Base-by-base conservation (phyloP, 2,797 vertebrate species). In the Morelia viridis region DNA sequence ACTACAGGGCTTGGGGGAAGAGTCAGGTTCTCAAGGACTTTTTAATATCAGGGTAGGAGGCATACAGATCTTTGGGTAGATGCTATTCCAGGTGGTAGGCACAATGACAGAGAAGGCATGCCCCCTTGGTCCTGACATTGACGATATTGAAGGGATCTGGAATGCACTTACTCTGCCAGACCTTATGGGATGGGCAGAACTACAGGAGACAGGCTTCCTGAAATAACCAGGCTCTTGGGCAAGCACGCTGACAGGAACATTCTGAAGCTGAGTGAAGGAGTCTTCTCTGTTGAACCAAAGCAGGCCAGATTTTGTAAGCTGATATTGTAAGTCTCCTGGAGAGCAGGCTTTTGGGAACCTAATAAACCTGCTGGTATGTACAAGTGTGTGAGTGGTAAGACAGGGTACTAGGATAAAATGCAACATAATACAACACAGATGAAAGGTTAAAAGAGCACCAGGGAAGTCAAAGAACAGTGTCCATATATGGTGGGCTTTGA, bases 291-390 rank as follows among this genome's bases (percentile, higher is more conserved):
- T 80, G 84, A 80, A 62, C 46, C 65, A 35, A 64, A 56, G 64
- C n/a, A 80, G 22, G n/a, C n/a, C 88, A 90, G 65, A 24, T 61
- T 91, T 90, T 85, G 53, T 50, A 85, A 85, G 57, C 57, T 17
- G 83, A 31, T 76, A 87, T 62, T 85, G 19, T 50, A 85, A 71
- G 46, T 50, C 24, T 64, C 19, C 65, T 53, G 24, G 22, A 22
- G 26, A 89, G 80, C n/a, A 87, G 35, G 76, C 57, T 76, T n/a
- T 19, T 58, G 46, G 61, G 76, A 92, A 58, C n/a, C 17, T 15
- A 61, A 0, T 9, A 11, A 60, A 19, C 10, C 22, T 46, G 24
- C 60, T 65, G 19, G 35, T 11, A 76, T 76, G 50, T 41, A 76
- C 17, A 80, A 80, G 35, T 46, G 22, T 80, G 4, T 15, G 53